A percentile compares a stretch with the other conserved stretches of the same genome.
Conservation (phyloP, 2,888 invertebrate species). For the Synergus japonicus region DNA sequence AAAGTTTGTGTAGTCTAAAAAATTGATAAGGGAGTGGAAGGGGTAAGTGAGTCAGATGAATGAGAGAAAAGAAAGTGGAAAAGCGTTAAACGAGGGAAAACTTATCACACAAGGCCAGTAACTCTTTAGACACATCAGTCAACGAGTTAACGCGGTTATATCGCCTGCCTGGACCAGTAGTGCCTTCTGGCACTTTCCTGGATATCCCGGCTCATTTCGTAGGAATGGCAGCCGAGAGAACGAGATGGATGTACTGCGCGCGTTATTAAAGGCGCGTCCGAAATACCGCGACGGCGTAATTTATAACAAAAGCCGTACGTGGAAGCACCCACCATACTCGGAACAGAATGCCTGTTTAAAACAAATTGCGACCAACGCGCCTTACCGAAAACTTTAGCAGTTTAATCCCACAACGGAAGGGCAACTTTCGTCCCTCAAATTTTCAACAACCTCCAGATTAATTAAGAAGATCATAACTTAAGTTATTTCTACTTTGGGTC, state of each 20-base stretch:
- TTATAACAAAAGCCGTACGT: constrained; percentile 46
- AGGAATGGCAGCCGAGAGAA: constrained; percentile 23
- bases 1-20: neutral
- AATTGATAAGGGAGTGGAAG: constrained; percentile 1
- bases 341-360: constrained; percentile 35
- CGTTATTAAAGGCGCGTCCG: constrained; percentile 58
- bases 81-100: constrained; percentile 23
- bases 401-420: constrained; percentile 6
- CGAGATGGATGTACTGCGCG: constrained; percentile 36
- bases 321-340: constrained; percentile 20
- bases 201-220: constrained; percentile 8
- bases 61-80: constrained; percentile 18
- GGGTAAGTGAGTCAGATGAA: neutral
- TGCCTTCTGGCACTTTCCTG: constrained; percentile 36
- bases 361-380: constrained; percentile 32
- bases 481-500: constrained; percentile 3
- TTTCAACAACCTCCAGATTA: constrained; percentile 15
- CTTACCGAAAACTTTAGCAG: constrained; percentile 26
- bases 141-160: constrained; percentile 40
- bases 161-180: constrained; percentile 39
- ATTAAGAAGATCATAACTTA: constrained; percentile 35
- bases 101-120: constrained; percentile 32
- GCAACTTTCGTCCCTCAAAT: constrained; percentile 22
- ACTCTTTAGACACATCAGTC: constrained; percentile 40
- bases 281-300: constrained; percentile 54